Conservation (phyloP, 2,113 vertebrate genomes). For the Herpailurus yagouaroundi region DNA sequence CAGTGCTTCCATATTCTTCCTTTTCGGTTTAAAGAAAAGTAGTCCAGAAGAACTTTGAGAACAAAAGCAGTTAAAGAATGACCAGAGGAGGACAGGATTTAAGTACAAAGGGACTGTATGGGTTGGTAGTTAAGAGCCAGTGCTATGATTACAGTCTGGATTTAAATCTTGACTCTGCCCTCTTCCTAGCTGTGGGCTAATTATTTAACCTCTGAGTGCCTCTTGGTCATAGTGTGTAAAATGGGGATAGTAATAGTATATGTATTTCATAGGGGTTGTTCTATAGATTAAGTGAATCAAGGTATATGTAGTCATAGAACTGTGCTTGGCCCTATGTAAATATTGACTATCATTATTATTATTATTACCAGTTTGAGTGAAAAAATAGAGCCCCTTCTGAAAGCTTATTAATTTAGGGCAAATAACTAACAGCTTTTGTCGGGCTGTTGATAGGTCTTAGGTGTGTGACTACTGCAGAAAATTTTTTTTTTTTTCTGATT, state of each 20-base stretch:
- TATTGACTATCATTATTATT: not conserved
- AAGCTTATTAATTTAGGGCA: conserved; percentile 36
- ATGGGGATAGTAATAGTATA: not conserved
- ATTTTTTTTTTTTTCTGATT: not conserved
- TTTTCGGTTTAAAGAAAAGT: conserved; percentile 59
- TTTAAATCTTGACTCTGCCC: not conserved
- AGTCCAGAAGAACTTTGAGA: conserved; percentile 58
- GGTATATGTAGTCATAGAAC: conserved; percentile 30
- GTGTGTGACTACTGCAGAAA: conserved; percentile 15
- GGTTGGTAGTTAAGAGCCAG: conserved; percentile 9
- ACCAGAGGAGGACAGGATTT: conserved; percentile 2
- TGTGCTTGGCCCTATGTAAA: not conserved
- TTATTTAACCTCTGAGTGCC: conserved; percentile 13
- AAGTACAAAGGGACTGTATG: conserved; percentile 35
- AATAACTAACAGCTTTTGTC: conserved; percentile 8
- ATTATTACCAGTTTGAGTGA: not conserved
- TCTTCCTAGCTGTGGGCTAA: not conserved
- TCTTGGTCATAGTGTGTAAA: conserved; percentile 16
- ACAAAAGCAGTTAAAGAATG: conserved; percentile 21
- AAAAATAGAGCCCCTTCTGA: conserved; percentile 9
- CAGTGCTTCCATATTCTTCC: conserved; percentile 19
- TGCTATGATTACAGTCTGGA: not conserved
- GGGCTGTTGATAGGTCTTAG: not conserved
- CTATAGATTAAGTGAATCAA: conserved; percentile 24
- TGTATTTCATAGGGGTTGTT: not conserved